A percentile compares a stretch with the other conserved stretches of the same genome.
These are phyloP conservation scores for Ylistrum balloti DNA, from an alignment of 1,140 invertebrate genomes.

Conservation along the genomic window DNA sequence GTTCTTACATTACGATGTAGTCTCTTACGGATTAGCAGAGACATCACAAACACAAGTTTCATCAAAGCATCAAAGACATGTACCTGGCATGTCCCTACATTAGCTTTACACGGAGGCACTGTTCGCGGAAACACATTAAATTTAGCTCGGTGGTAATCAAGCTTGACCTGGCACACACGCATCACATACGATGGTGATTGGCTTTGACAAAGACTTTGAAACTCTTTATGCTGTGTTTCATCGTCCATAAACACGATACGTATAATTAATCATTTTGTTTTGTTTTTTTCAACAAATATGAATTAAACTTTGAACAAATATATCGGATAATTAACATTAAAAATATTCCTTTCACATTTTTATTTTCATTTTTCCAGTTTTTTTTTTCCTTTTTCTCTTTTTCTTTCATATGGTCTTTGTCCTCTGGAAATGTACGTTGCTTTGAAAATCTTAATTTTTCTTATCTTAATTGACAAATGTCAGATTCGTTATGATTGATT, in stretches of 20 bases:
- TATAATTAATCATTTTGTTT: too few relatives aligned
- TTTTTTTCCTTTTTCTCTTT: too few relatives aligned
- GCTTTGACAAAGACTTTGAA: slow-evolving; percentile 14
- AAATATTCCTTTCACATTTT: too few relatives aligned
- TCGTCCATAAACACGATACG: neutral
- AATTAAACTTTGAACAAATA: too few relatives aligned
- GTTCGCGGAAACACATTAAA: slow-evolving; percentile 27
- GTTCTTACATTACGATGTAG: neutral
- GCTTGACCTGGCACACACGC: slow-evolving; percentile 30
- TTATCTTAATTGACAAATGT: too few relatives aligned
- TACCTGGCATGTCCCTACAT: neutral
- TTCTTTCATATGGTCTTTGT: too few relatives aligned
- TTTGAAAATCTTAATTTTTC: too few relatives aligned
- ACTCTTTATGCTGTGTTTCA: neutral
- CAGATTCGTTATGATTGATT: too few relatives aligned
- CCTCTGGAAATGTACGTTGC: too few relatives aligned
- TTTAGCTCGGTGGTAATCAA: neutral
- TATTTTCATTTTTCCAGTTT: too few relatives aligned
- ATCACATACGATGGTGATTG: neutral
- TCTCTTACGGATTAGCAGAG: neutral
- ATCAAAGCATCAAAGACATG: slow-evolving; percentile 9
- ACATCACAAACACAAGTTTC: neutral
- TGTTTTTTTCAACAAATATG: too few relatives aligned
- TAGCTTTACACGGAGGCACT: neutral
- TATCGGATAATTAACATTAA: too few relatives aligned